phyloP scores from a whole-genome alignment of 2,113 vertebrate genomes.

The Telmatochromis sp. region DNA sequence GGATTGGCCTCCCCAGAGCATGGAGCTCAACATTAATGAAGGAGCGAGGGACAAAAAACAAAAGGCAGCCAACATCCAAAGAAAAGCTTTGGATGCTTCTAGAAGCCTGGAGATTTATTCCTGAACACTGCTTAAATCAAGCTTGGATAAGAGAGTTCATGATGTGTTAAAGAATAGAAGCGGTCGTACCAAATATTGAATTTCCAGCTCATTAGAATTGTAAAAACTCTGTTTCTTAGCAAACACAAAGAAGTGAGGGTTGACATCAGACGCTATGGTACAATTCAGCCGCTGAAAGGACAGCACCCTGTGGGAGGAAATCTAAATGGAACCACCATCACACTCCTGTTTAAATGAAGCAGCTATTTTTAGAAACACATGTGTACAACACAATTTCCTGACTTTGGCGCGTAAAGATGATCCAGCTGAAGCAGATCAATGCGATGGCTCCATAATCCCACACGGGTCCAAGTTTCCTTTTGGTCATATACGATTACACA shows the following conservation, averaged over 20 bases:
- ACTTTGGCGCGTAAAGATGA: neutral
- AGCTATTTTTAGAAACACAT: constrained; percentile 25
- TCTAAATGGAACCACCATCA: neutral
- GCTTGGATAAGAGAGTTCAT: neutral
- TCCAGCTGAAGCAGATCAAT: neutral
- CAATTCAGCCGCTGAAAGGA: neutral
- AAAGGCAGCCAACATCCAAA: neutral
- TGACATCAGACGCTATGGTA: neutral
- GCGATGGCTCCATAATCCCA: neutral
- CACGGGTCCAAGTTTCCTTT: neutral
- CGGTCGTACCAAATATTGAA: neutral
- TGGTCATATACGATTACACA: neutral
- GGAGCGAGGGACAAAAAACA: neutral
- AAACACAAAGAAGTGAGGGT: neutral
- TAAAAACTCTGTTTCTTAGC: neutral
- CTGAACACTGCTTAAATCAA: neutral
- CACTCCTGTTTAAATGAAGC: constrained; percentile 14
- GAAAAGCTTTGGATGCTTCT: neutral
- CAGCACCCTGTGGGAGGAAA: neutral
- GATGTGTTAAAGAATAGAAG: neutral
- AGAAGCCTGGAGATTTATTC: neutral
- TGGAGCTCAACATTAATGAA: neutral
- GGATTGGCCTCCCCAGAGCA: neutral
- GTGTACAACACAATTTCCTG: constrained; percentile 21
- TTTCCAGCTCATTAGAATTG: neutral